Evolutionary conservation across 2,888 invertebrate species (phyloP).

Genomic region (Luffia ferchaultella): DNA sequence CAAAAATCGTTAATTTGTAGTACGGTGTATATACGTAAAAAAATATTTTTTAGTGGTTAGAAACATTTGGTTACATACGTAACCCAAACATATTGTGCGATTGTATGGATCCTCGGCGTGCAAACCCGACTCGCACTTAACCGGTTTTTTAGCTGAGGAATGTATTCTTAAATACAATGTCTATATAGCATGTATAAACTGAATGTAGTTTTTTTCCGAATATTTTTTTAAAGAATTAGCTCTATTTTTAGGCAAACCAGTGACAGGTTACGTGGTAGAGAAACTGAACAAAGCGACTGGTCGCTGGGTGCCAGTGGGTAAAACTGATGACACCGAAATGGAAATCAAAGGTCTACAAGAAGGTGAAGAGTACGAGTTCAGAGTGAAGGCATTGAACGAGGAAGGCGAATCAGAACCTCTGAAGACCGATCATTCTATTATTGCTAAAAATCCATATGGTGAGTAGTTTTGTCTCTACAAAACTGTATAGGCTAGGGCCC

Average conservation of each 20-base stretch:
- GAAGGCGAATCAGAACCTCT: conserved; percentile 95
- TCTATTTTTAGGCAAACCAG: conserved; percentile 72
- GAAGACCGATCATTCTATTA: conserved; percentile 85
- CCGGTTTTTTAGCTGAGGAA: too few species aligned
- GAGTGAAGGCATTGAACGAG: conserved; percentile 92
- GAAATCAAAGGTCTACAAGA: conserved; percentile 90
- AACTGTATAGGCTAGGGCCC: background rate
- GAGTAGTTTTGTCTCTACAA: conserved; percentile 19
- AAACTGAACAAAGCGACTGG: conserved; percentile 93
- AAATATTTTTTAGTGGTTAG: too few species aligned
- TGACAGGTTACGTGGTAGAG: conserved; percentile 92
- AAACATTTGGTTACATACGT: too few species aligned
- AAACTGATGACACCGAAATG: conserved; percentile 86
- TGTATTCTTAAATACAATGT: background rate
- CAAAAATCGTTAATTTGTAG: too few species aligned
- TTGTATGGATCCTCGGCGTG: too few species aligned
- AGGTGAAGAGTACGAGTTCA: conserved; percentile 89
- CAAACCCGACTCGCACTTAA: too few species aligned
- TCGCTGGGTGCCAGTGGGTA: conserved; percentile 93
- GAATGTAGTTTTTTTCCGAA: background rate
- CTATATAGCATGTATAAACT: background rate
- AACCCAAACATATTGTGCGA: too few species aligned
- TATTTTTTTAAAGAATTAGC: too few species aligned
- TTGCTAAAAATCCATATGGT: conserved; percentile 98
- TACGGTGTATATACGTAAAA: too few species aligned